Base-by-base conservation (phyloP, 53 echinoderm and acorn worm genomes). In the Holothuria scabra region DNA sequence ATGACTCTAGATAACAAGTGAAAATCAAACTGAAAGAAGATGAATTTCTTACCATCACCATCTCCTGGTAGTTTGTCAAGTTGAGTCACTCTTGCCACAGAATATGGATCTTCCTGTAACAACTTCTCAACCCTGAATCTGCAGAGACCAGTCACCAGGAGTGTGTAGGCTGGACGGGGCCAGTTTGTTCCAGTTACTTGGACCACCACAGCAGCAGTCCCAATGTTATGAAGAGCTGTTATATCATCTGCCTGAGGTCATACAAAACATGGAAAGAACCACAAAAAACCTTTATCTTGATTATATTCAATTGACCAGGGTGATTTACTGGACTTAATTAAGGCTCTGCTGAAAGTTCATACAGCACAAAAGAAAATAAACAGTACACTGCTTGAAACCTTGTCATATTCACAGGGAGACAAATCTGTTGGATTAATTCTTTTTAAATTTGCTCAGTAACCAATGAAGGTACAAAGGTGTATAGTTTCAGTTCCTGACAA, bases 141-240 rank as follows among this genome's bases (percentile, higher is more conserved):
- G 71, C 97, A 97, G 74, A 97, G 84, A 69, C 97, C 97, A 55
- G 97, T 97, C 26, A 97, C 93, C 33, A 97, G 92, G 32, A 97
- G 91, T 14, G 94, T 94, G 87, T 97, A 97, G 28, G 97, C 97
- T 41, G 97, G 97, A 74, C 85, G 75, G 46, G 97, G 97, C 97
- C 97, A 97, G 90, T 97, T 97, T 58, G 97, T 97, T 20, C 97
- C 97, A 18, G 97, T 97, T 12, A 97, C 97, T 69, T 97, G 97
- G 10, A 97, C 97, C 37, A 97, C 97, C 1, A 97, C 94, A 62
- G 94, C 97, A 48, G 97, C 94, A 35, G 97, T 97, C 30, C 97
- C 97, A 60, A 97, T 92, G n/a, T 85, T 64, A 56, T 97, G 97
- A 65, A 97, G 84, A n/a, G 79, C 86, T n/a, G 70, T 64, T 62